Base-by-base conservation (phyloP, 1,140 invertebrate species). In the Oryzaephilus surinamensis region DNA sequence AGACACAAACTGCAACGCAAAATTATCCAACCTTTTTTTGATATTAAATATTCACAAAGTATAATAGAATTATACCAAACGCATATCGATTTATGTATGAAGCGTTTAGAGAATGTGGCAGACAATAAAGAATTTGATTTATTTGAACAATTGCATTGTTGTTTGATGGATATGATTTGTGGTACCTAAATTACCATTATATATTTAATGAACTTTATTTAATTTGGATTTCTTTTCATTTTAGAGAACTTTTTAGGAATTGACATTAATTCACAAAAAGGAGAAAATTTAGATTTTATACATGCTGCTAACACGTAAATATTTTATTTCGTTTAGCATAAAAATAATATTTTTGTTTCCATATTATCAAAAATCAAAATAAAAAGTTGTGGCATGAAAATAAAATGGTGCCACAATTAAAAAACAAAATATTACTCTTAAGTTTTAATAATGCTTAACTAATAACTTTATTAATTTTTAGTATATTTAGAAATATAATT, bases 371-470 rank as follows among this genome's bases (percentile, higher is more conserved):
- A 2, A 20, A 16, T 11, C 39, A 10, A 23, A 27, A 16, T 10
- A 37, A 38, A 48, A 41, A 48, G 36, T 32, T 48, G 28, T 11
- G 44, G 11, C 6, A 44, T 1, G 45, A 48, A 11, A 32, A 48
- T 24, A 31, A 31, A 44, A 48, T 24, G 32, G 24, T 6, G 31
- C 39, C 17, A 17, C 28, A 8, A 21, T 44, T 7, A 41, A 48
- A 20, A 44, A 48, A 16, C 44, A 40, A 32, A 20, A 34, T 16
- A 35, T 44, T 18, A 41, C 45, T 6, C 12, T n/a, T n/a, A 20
- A 1, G 35, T 29, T 29, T 29, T 48, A 4, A 29, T 31, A 28
- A 35, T 36, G 45, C 43, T 17, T 36, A 10, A 15, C 4, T 17
- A 32, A 26, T 28, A 37, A 3, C 17, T 15, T 10, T 5, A 26